These are phyloP conservation scores for Cetonia aurata DNA, from an alignment of 2,888 invertebrate species.

Conservation along the genomic window DNA sequence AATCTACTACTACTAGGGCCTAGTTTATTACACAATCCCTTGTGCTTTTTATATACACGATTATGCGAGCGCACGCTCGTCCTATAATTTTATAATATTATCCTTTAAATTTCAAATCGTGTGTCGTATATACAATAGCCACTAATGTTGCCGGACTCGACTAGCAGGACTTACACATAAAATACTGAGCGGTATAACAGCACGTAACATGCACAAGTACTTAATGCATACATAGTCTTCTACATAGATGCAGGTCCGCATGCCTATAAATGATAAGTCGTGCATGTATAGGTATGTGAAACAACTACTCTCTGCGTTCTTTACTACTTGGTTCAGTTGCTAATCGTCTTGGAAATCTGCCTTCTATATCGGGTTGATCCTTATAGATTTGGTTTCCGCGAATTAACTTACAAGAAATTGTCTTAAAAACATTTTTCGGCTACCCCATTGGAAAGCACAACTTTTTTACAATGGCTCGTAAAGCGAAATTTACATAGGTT, in stretches of 20 bases:
- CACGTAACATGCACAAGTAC: no score
- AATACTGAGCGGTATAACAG: slow-evolving; percentile 14
- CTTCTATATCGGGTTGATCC: no score
- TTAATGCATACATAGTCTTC: neutral
- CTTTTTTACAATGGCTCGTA: no score
- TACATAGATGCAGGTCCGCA: slow-evolving; percentile 1
- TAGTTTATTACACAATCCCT: slow-evolving; percentile 42
- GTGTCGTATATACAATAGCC: slow-evolving; percentile 38
- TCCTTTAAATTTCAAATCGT: slow-evolving; percentile 48
- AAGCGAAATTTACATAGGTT: no score
- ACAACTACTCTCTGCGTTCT: no score
- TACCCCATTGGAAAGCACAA: no score
- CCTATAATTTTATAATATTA: slow-evolving; percentile 50
- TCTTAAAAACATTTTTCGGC: no score
- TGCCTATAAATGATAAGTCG: slow-evolving; percentile 10
- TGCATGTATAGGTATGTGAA: neutral
- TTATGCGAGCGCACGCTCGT: slow-evolving; percentile 49
- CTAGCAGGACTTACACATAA: slow-evolving; percentile 27
- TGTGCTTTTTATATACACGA: slow-evolving; percentile 44
- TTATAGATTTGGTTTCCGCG: no score
- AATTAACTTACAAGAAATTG: no score
- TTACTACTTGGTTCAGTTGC: no score
- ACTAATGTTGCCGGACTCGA: slow-evolving; percentile 1
- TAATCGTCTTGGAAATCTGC: no score
- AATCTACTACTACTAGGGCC: slow-evolving; percentile 5